Conservation (phyloP, 2,888 invertebrate species). For the Anodontia alba region DNA sequence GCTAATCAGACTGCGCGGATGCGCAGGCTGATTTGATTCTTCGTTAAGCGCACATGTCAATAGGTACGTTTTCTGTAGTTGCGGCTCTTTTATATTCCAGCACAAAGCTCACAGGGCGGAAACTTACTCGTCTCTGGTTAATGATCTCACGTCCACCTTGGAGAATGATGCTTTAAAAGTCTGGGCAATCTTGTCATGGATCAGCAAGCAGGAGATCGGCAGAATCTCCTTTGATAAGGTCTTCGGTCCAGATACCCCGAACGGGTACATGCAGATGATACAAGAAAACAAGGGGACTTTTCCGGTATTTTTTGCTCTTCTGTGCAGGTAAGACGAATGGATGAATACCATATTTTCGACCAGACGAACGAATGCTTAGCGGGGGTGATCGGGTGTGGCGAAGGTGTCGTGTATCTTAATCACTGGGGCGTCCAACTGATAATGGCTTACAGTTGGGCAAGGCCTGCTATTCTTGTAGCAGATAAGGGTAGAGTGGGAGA, state of each 20-base stretch:
- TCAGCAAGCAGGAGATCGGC: constrained; percentile 57
- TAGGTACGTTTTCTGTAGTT: too few relatives aligned
- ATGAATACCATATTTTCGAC: background rate
- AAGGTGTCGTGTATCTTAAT: too few relatives aligned
- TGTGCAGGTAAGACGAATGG: constrained; percentile 55
- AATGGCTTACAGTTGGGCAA: too few relatives aligned
- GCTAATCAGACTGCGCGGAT: too few relatives aligned
- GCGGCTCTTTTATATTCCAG: constrained; percentile 25
- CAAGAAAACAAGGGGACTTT: constrained; percentile 57
- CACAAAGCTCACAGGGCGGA: constrained; percentile 46
- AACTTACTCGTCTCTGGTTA: constrained; percentile 36
- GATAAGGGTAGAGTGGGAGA: too few relatives aligned
- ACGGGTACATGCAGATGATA: constrained; percentile 62
- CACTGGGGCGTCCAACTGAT: too few relatives aligned
- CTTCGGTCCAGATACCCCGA: constrained; percentile 49
- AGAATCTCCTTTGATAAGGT: constrained; percentile 32
- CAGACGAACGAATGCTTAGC: too few relatives aligned
- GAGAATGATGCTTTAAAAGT: constrained; percentile 54
- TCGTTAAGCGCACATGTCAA: too few relatives aligned
- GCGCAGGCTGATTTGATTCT: too few relatives aligned
- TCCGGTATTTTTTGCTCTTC: constrained; percentile 57
- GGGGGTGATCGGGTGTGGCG: too few relatives aligned
- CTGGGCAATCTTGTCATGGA: constrained; percentile 61
- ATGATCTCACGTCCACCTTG: constrained; percentile 43
- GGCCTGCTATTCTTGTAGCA: too few relatives aligned